Evolutionary conservation across 1,140 invertebrate genomes (phyloP).

Genomic region (Harlomillsia oculata): DNA sequence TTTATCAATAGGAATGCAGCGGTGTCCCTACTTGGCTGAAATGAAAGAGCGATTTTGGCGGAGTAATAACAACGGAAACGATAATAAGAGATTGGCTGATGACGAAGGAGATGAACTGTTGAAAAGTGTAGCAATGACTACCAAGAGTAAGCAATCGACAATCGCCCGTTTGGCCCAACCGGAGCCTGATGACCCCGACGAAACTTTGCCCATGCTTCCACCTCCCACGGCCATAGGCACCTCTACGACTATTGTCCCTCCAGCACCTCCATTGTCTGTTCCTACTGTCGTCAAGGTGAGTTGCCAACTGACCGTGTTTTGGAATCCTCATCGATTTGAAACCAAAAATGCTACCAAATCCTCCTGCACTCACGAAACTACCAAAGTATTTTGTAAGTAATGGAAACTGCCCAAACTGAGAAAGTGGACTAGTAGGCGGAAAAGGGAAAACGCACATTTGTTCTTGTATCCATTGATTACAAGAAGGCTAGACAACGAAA

Average conservation of each 20-base stretch:
- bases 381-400: not conserved
- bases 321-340: not conserved
- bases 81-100: constrained; percentile 33
- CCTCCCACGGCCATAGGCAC: constrained; percentile 13
- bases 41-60: constrained; percentile 37
- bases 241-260: constrained; percentile 3
- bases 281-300: constrained; percentile 33
- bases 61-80: constrained; percentile 34
- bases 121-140: constrained; percentile 36
- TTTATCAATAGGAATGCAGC: constrained; percentile 33
- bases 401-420: not conserved
- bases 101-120: constrained; percentile 36
- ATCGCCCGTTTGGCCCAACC: constrained; percentile 35
- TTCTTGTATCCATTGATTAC: not conserved
- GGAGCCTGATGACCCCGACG: constrained; percentile 35
- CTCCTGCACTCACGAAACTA: no score
- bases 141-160: constrained; percentile 36
- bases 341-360: no score
- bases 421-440: not conserved
- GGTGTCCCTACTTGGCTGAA: constrained; percentile 36
- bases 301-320: not conserved
- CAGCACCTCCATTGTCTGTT: constrained; percentile 21
- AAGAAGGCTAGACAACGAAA: not conserved
- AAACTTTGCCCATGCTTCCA: constrained; percentile 31
- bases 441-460: not conserved